Evolutionary conservation across 2,113 vertebrate genomes (phyloP), one percentile per base, ranked within the genome.

Genomic region (Eubucco bourcierii): DNA sequence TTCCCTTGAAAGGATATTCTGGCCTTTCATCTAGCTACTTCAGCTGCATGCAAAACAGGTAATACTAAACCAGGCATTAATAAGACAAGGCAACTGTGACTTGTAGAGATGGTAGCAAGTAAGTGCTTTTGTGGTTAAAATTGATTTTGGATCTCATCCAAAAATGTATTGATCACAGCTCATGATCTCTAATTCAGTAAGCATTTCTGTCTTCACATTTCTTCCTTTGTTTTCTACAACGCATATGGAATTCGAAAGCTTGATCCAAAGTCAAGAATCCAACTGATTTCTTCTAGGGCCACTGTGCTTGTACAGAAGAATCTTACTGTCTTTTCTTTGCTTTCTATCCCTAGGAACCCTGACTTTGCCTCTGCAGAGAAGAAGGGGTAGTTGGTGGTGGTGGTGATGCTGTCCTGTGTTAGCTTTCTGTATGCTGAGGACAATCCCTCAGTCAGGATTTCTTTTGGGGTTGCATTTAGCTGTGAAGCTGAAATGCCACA

Each of bases 11-110:
- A 95, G 25, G 29, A 87, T 55, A 79, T 76, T 68, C 46, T 68
- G 88, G 29, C 27, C 76, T 90, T 95, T 87, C 63, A 92, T 73
- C 80, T 92, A 59, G 11, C 50, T 79, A 81, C 71, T 92, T 83
- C 67, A 88, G 17, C 33, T 87, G 71, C 78, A 81, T 55, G 72
- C 41, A 94, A 72, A 93, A 73, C 33, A 92, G 59, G 10, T 79
- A 70, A 88, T 80, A 76, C 55, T 84, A 75, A 76, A 27, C 33
- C 61, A 81, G 61, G 20, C 27, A 8, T 68, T 84, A 73, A 50
- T 23, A 90, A 86, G 12, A 72, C 31, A 90, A 84, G 50, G 15
- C 39, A 91, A 90, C 81, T 75, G 17, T 1, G 4, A 86, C 37
- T 86, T 95, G 78, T 84, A 84, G 34, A 83, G 47, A 83, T 80